phyloP scores from a whole-genome alignment of 2,113 vertebrate species.

The Chloebia gouldiae region DNA sequence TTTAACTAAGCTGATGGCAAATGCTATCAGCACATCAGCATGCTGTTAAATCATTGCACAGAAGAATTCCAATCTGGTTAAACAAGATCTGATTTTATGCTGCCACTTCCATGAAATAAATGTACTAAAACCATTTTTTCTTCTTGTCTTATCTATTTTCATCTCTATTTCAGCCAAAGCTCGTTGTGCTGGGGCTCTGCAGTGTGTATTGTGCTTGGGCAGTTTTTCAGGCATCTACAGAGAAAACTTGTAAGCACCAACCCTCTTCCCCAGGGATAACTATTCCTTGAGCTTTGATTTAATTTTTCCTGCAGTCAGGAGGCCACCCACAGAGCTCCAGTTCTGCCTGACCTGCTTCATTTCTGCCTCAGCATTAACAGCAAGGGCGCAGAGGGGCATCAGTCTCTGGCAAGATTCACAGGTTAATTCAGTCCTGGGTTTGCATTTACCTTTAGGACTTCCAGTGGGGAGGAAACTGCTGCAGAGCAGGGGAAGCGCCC shows the following conservation, averaged over 20 bases:
- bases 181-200: neutral
- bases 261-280: constrained; percentile 10
- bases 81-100: neutral
- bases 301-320: constrained; percentile 4
- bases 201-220: fast-evolving
- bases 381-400: neutral
- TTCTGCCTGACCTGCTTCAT: neutral
- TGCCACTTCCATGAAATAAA: neutral
- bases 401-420: neutral
- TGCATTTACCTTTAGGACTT: neutral
- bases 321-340: constrained; percentile 29
- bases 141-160: neutral
- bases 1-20: neutral
- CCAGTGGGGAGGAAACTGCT: neutral
- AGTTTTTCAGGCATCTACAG: neutral
- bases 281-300: constrained; percentile 43
- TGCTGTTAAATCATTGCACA: constrained; percentile 24
- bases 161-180: neutral
- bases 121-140: neutral
- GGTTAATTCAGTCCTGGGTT: neutral
- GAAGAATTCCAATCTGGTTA: constrained; percentile 37
- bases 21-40: constrained; percentile 15
- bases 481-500: neutral
- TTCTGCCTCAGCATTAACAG: neutral
- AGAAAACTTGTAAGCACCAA: neutral